These are phyloP conservation scores for Junonia oenone DNA, from an alignment of 2,888 invertebrate species.

Conservation along the genomic window DNA sequence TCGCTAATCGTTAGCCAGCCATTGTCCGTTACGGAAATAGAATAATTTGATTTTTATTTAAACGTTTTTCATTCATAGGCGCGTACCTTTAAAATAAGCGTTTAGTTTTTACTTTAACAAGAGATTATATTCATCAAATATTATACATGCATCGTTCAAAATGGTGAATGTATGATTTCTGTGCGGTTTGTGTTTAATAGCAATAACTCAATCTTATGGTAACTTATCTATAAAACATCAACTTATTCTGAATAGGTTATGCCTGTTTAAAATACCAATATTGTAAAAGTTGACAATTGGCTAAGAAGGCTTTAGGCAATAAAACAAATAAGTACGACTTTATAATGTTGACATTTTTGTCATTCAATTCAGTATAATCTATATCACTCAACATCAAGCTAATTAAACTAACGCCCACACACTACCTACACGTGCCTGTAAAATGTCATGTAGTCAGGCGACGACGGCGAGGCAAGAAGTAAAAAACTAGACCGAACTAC, in stretches of 20 bases:
- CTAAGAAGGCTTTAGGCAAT: no score
- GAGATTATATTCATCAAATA: neutral
- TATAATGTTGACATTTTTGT: neutral
- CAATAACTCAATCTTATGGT: neutral
- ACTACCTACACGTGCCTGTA: conserved; percentile 1
- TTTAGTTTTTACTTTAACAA: conserved; percentile 1
- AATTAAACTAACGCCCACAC: conserved; percentile 2
- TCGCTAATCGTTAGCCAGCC: conserved; percentile 48
- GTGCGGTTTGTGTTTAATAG: neutral
- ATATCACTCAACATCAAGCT: neutral
- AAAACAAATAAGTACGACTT: no score
- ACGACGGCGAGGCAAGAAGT: conserved; percentile 13
- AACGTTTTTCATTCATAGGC: conserved; percentile 23
- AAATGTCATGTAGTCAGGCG: conserved; percentile 10
- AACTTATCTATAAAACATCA: neutral
- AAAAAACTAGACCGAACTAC: conserved; percentile 27
- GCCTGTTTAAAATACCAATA: no score
- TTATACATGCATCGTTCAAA: neutral
- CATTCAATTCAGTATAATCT: neutral
- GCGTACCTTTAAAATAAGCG: neutral
- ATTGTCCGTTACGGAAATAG: conserved; percentile 61
- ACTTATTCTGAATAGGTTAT: neutral
- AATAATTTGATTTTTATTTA: conserved; percentile 25
- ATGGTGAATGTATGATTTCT: neutral
- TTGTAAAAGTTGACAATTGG: no score